These are phyloP conservation scores for Drosophila aldrichi DNA, from an alignment of 2,888 invertebrate species.

Conservation along the genomic window DNA sequence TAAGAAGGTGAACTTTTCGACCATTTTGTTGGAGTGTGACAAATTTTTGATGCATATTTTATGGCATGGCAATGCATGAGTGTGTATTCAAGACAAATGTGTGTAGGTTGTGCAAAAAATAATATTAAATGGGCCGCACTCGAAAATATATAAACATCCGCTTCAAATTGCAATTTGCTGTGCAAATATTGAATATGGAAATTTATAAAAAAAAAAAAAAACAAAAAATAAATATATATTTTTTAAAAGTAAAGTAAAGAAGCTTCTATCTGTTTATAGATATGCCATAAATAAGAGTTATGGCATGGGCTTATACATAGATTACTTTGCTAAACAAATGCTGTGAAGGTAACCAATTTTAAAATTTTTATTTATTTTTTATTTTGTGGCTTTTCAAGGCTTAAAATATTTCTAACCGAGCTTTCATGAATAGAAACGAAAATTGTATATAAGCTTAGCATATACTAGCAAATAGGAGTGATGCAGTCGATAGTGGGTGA, in stretches of 20 bases:
- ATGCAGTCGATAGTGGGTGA: not conserved
- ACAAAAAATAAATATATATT: not conserved
- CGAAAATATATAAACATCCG: constrained; percentile 38
- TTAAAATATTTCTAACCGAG: not conserved
- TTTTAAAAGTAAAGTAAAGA: not conserved
- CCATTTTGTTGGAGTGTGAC: constrained; percentile 69
- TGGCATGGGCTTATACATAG: not conserved
- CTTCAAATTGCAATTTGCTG: constrained; percentile 60
- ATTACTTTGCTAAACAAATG: not conserved
- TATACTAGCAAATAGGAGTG: not conserved
- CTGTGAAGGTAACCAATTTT: not conserved
- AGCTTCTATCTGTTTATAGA: not conserved
- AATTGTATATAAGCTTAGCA: not conserved
- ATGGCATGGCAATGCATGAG: constrained; percentile 41
- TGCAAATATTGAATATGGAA: constrained; percentile 64
- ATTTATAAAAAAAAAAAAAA: constrained; percentile 13
- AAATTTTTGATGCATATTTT: constrained; percentile 77
- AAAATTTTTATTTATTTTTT: not conserved
- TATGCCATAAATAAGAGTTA: not conserved
- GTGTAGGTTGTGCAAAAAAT: constrained; percentile 16
- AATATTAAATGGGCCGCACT: constrained; percentile 26
- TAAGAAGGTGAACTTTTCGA: constrained; percentile 71
- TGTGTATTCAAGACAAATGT: constrained; percentile 9
- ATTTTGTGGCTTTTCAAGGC: not conserved
- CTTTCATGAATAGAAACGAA: not conserved